These are phyloP conservation scores for Aphaenogaster rudis DNA, from an alignment of 1,140 invertebrate genomes.

Conservation along the genomic window DNA sequence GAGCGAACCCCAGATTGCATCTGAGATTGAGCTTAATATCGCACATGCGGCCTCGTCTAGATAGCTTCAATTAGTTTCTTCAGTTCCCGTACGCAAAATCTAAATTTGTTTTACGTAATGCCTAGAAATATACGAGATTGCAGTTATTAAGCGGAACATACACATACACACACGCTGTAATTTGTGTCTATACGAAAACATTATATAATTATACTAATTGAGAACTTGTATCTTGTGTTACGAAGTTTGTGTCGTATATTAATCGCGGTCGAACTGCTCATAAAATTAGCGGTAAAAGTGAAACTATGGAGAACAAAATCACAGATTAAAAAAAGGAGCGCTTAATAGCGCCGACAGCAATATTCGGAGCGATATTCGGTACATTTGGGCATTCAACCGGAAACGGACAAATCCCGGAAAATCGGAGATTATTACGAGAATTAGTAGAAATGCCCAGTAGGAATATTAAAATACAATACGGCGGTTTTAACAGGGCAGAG, in stretches of 20 bases:
- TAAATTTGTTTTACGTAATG: constrained; percentile 34
- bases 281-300: neutral
- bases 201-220: constrained; percentile 5
- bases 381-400: neutral
- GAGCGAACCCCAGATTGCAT: neutral
- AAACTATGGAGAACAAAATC: neutral
- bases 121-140: neutral
- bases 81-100: neutral
- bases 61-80: constrained; percentile 27
- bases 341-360: neutral
- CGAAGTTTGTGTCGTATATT: neutral
- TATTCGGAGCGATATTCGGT: constrained; percentile 9
- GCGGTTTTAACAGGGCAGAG: neutral
- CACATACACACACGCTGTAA: neutral
- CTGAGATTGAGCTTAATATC: neutral
- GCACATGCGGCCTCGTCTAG: neutral
- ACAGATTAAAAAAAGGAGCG: neutral
- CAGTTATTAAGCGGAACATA: constrained; percentile 1
- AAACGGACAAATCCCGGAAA: neutral
- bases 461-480: constrained; percentile 35
- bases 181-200: neutral
- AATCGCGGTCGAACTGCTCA: neutral
- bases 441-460: neutral
- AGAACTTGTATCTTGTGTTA: neutral
- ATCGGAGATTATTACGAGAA: constrained; percentile 13